phyloP scores from a whole-genome alignment of 2,888 invertebrate species.

The Morinoia aosen region DNA sequence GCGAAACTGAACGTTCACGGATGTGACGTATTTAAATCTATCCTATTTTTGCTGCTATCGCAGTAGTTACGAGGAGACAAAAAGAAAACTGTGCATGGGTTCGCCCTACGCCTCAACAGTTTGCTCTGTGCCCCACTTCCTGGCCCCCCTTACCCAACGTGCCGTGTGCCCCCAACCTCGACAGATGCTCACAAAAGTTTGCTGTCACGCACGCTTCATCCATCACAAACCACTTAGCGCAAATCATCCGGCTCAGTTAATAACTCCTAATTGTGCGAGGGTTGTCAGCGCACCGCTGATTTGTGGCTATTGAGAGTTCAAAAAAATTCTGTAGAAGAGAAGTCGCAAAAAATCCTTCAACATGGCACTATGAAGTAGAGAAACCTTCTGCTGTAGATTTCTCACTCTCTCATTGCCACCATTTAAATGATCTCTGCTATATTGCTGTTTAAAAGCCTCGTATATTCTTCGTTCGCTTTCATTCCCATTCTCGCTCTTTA shows the following conservation, averaged over 20 bases:
- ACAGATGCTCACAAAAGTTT: too few relatives aligned
- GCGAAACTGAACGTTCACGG: too few relatives aligned
- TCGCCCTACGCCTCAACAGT: too few relatives aligned
- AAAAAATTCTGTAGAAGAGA: not conserved
- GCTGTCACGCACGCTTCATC: not conserved
- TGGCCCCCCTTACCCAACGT: too few relatives aligned
- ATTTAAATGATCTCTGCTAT: not conserved
- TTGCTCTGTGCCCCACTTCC: too few relatives aligned
- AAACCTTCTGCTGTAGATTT: not conserved
- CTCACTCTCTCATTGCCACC: not conserved
- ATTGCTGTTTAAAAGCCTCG: not conserved
- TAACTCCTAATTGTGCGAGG: slow-evolving; percentile 41
- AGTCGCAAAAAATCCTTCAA: slow-evolving; percentile 6
- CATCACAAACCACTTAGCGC: slow-evolving; percentile 1
- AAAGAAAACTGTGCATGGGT: too few relatives aligned
- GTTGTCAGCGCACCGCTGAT: slow-evolving; percentile 40
- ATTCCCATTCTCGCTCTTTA: not conserved
- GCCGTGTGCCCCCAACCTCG: too few relatives aligned
- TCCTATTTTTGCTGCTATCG: too few relatives aligned
- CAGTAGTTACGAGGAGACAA: too few relatives aligned
- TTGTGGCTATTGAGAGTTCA: slow-evolving; percentile 21
- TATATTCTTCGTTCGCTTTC: not conserved
- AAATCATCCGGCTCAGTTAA: slow-evolving; percentile 36
- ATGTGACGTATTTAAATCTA: too few relatives aligned
- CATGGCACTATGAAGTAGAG: not conserved